Evolutionary conservation across 2,888 invertebrate species (phyloP), one percentile per base, ranked within the genome.

Genomic region (Drosophila acutilabella): DNA sequence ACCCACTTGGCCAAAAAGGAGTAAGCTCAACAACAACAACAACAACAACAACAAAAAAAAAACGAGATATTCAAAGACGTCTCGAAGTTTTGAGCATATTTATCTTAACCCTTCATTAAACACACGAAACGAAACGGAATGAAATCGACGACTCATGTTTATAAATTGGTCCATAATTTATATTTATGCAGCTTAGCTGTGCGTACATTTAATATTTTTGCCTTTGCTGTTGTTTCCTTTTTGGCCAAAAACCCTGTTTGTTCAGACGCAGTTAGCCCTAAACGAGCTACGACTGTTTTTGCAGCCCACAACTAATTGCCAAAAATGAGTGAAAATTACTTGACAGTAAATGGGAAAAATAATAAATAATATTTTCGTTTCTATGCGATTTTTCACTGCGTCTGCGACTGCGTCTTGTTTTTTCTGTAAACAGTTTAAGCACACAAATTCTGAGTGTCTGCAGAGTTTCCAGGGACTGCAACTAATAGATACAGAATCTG

Each of bases 91-190:
- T 30, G 60, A 57, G 54, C 44, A 50, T 45, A 67, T 74, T 45
- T 64, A 68, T 71, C 76, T 56, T 71, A 88, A 88, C 90, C 88
- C 80, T 88, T 81, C 81, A 89, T 88, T 90, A 90, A 57, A 59
- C 72, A 82, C 81, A 79, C 81, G 78, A 78, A 73, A 52, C 33
- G 16, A 11, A 45, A 44, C 45, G 18, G 48, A 45, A 45, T 38
- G 40, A 18, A 66, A 38, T 14, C 30, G 51, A 48, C 89, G 68
- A 90, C 73, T 89, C 88, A 89, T 89, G 83, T 78, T 88, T 81
- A 89, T 86, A 90, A 89, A 90, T 89, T 88, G 89, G 84, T 89
- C 89, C 77, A 89, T 89, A 89, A 89, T 89, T 90, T 89, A 56
- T 84, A 81, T 89, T 88, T 88, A 71, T 83, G 77, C 89, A 90